Conservation (phyloP, 2,113 vertebrate genomes). For the Paradoxurus hermaphroditus region DNA sequence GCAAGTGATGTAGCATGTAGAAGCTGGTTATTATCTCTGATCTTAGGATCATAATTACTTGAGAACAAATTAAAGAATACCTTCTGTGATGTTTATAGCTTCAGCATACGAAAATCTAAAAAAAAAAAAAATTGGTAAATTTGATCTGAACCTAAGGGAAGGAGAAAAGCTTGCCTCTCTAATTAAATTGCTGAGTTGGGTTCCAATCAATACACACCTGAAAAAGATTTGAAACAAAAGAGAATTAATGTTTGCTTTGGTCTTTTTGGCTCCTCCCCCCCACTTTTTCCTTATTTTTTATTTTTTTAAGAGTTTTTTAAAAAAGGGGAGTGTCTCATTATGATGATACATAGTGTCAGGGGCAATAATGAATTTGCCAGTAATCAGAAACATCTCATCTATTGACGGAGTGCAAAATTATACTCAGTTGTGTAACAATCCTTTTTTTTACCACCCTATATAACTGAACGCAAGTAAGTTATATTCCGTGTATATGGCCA, state of each 20-base stretch:
- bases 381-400: neutral
- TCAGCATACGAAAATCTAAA: constrained; percentile 43
- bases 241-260: constrained; percentile 63
- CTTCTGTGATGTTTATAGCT: constrained; percentile 28
- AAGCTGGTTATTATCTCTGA: neutral
- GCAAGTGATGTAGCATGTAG: neutral
- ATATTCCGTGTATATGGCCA: neutral
- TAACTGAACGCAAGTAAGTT: constrained; percentile 18
- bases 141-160: constrained; percentile 61
- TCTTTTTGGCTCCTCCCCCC: neutral
- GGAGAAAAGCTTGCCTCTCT: constrained; percentile 50
- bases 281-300: neutral
- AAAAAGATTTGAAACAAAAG: constrained; percentile 58
- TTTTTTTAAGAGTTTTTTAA: constrained; percentile 41
- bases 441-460: constrained; percentile 7
- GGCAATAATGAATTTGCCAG: constrained; percentile 31
- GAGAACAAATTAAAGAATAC: constrained; percentile 38
- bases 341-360: neutral
- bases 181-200: constrained; percentile 65
- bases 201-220: constrained; percentile 62
- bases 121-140: constrained; percentile 1
- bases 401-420: constrained; percentile 45
- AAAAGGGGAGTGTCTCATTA: constrained; percentile 31
- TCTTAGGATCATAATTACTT: constrained; percentile 27
- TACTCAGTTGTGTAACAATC: neutral